phyloP scores from a whole-genome alignment of 2,113 vertebrate genomes.

The Microtus oregoni region DNA sequence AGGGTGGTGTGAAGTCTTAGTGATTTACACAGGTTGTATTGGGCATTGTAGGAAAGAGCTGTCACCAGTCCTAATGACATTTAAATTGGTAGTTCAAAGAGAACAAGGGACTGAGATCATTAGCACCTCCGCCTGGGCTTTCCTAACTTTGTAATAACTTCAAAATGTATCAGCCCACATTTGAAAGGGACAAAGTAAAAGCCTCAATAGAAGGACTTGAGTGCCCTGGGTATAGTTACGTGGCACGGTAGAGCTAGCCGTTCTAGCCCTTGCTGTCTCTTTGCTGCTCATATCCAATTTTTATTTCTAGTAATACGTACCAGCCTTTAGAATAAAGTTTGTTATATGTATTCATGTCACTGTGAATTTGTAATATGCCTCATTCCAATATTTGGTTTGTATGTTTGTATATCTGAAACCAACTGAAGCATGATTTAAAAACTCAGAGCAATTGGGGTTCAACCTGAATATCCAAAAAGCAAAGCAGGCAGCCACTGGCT shows the following conservation, averaged over 20 bases:
- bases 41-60: background rate
- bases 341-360: slow-evolving; percentile 20
- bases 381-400: slow-evolving; percentile 62
- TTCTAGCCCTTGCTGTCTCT: background rate
- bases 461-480: no score
- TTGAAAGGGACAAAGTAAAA: background rate
- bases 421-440: background rate
- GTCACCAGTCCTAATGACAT: slow-evolving; percentile 50
- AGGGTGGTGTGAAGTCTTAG: slow-evolving; percentile 14
- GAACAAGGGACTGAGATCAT: background rate
- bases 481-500: no score
- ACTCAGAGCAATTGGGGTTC: no score
- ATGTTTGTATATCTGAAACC: slow-evolving; percentile 58
- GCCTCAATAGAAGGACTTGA: background rate
- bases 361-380: slow-evolving; percentile 23
- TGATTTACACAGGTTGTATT: background rate
- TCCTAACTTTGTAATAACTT: background rate
- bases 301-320: slow-evolving; percentile 14
- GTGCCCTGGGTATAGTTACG: background rate
- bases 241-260: background rate
- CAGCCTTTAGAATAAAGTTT: slow-evolving; percentile 46
- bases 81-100: slow-evolving; percentile 37
- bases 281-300: background rate
- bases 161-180: background rate
- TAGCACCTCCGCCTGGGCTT: background rate